A percentile compares a stretch with the other conserved stretches of the same genome.
phyloP scores from a whole-genome alignment of 2,113 vertebrate species.

The Ivindomyrus marchei region DNA sequence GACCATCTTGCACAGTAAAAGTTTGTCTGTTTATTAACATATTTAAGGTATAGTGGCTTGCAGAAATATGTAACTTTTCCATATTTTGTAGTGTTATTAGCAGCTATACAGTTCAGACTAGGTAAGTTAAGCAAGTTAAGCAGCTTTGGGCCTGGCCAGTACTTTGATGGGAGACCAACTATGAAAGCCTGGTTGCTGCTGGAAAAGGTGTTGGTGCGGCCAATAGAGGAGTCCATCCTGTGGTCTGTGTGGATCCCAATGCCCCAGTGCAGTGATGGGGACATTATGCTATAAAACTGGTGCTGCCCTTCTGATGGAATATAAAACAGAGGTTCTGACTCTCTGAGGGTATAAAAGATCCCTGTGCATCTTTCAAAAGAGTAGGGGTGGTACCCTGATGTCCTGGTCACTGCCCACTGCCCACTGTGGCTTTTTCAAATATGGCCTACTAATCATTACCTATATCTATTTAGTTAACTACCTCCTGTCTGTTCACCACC shows the following conservation, averaged over 20 bases:
- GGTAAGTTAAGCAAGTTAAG: neutral
- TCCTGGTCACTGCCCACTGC: neutral
- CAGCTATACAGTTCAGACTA: neutral
- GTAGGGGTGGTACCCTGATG: neutral
- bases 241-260: neutral
- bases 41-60: neutral
- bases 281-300: neutral
- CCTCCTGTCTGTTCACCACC: neutral
- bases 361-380: neutral
- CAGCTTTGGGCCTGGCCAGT: neutral
- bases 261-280: neutral
- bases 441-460: neutral
- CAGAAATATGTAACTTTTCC: neutral
- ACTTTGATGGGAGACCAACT: neutral
- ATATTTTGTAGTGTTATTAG: neutral
- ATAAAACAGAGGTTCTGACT: too few relatives aligned
- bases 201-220: neutral
- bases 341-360: neutral
- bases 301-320: neutral
- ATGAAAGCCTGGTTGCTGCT: neutral
- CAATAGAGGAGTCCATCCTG: neutral
- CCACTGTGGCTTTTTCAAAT: neutral
- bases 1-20: neutral
- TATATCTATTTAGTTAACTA: neutral
- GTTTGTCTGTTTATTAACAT: neutral